Evolutionary conservation across 2,113 vertebrate genomes (phyloP), one percentile per base, ranked within the genome.

Genomic region (Capricornis sumatraensis): DNA sequence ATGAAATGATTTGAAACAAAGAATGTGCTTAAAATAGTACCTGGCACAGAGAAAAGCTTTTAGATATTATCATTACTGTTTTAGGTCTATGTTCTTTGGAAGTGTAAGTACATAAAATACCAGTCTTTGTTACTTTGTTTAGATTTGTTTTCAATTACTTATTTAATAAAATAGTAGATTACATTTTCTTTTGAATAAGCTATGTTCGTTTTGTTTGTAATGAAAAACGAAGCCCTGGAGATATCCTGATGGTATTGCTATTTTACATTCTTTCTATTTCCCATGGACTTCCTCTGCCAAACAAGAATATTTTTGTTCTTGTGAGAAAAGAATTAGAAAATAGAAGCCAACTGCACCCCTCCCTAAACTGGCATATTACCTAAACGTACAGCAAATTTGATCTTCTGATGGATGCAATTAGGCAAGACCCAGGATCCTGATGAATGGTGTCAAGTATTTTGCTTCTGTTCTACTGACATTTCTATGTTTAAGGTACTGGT

Each of bases 1-100:
- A 55, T 71, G 60, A 79, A 91, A 79, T 94, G 13, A 62, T 78
- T 89, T 92, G 50, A 97, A 97, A 78, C n/a, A 86, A 95, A 27
- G 11, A 71, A 62, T 79, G n/a, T 84, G 7, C 43, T 91, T 87
- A 76, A 74, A 23, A 83, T 43, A 78, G 30, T 89, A 30, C 8
- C 14, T 89, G 83, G 15, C 17, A 40, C 17, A 86, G 58, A 86
- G 45, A 95, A 85, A 87, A 52, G 23, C 55, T 62, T 90, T 84
- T 64, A 52, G 50, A 40, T 87, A 55, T 91, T 84, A 45, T 92
- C 23, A 83, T 76, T 60, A 67, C 8, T 36, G 76, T 92, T 91
- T 96, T 55, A 43, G 23, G 25, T 89, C 78, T 79, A 27, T 96
- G 23, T 76, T 94, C 7, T 76, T 95, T 84, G 40, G 14, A 89